These are phyloP conservation scores for Cranoglanis bouderius DNA, from an alignment of 2,113 vertebrate genomes.

Conservation along the genomic window DNA sequence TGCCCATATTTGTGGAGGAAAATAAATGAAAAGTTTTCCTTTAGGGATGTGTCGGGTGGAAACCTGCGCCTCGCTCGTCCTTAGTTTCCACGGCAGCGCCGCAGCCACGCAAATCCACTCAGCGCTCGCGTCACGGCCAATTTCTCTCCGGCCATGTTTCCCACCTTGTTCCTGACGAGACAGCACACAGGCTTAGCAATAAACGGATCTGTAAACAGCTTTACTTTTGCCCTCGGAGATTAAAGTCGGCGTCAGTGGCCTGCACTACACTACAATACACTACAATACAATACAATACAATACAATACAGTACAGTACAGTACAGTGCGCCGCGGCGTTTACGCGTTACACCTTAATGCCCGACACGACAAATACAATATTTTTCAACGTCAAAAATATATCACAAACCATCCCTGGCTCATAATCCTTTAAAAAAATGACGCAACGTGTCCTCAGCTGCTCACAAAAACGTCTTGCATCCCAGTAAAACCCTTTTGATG, in stretches of 20 bases:
- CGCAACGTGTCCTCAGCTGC: neutral
- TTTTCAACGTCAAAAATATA: neutral
- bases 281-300: neutral
- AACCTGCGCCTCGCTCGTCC: constrained; percentile 38
- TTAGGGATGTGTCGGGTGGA: neutral
- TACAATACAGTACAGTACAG: neutral
- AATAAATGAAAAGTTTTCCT: neutral
- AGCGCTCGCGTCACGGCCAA: constrained; percentile 60
- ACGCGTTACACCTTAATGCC: neutral
- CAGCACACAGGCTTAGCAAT: constrained; percentile 67
- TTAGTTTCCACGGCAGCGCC: constrained; percentile 61
- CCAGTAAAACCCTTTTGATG: neutral
- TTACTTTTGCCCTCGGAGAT: constrained; percentile 65
- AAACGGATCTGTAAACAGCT: constrained; percentile 70
- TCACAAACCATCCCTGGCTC: neutral
- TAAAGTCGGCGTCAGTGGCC: constrained; percentile 52
- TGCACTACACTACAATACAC: constrained; percentile 36
- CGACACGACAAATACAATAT: neutral
- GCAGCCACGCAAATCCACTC: constrained; percentile 65
- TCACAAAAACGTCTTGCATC: neutral
- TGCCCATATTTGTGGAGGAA: constrained; percentile 74
- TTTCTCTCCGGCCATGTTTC: constrained; percentile 73
- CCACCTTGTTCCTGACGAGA: constrained; percentile 54
- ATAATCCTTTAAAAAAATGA: neutral
- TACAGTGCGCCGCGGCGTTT: neutral